Evolutionary conservation across 2,888 invertebrate species (phyloP).

Genomic region (Lycia hirtaria): DNA sequence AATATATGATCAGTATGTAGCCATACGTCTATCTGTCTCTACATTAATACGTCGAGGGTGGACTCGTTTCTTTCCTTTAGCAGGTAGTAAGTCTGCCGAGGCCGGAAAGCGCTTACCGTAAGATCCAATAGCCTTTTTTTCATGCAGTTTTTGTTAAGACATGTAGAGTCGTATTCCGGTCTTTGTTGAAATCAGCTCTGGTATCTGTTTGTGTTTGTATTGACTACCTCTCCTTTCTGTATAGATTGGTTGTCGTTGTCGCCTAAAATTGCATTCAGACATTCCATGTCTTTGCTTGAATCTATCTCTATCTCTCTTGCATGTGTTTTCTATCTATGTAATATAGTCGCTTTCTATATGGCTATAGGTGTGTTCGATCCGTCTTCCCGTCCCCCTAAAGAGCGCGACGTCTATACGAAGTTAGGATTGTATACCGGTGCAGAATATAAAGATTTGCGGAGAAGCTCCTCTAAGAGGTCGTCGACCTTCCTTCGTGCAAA

Average conservation of each 20-base stretch:
- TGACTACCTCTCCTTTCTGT: constrained; percentile 5
- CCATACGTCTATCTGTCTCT: constrained; percentile 29
- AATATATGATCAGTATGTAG: constrained; percentile 34
- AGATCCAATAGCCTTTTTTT: constrained; percentile 65
- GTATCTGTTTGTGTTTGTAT: constrained; percentile 23
- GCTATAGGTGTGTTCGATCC: constrained; percentile 35
- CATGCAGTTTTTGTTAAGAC: constrained; percentile 54
- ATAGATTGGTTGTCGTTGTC: constrained; percentile 7
- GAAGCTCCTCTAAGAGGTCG: constrained; percentile 72
- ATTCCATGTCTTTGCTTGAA: constrained; percentile 1
- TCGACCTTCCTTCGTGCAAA: constrained; percentile 67
- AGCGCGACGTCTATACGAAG: constrained; percentile 50
- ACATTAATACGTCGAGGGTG: constrained; percentile 43
- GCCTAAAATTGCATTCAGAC: constrained; percentile 6
- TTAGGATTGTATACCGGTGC: constrained; percentile 49
- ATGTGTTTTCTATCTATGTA: constrained; percentile 11
- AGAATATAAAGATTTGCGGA: constrained; percentile 75
- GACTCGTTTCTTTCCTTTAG: constrained; percentile 61
- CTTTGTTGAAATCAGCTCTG: constrained; percentile 43
- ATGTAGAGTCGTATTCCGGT: constrained; percentile 50
- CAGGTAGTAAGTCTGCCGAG: constrained; percentile 73
- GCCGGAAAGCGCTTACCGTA: constrained; percentile 70
- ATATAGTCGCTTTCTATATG: constrained; percentile 12
- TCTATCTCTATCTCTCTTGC: neutral
- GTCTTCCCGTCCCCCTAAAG: constrained; percentile 47